Evolutionary conservation across 2,888 invertebrate species (phyloP), one percentile per base, ranked within the genome.

Genomic region (Branchellion lobata): DNA sequence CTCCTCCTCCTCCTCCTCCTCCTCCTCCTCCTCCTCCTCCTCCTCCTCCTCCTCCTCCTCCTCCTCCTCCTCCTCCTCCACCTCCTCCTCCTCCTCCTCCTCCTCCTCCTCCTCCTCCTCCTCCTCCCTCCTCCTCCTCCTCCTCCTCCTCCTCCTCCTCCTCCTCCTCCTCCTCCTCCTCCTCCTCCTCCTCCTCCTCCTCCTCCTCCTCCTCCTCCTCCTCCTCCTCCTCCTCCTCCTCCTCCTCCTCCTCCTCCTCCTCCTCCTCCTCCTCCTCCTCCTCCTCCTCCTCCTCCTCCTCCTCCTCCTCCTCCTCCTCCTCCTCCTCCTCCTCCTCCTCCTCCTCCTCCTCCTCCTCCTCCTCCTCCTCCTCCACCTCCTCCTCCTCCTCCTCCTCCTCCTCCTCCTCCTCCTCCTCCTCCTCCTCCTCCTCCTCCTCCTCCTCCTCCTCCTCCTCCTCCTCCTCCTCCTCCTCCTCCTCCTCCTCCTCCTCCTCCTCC

Each of bases 111-210:
- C 11, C 74, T 53, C 47, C 33, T 73, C 11, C 74, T 73, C 47
- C 74, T 73, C 14, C 36, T 40, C 18, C 36, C 74, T 73, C 14
- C 74, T 73, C 47, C 74, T 73, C 47, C 74, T 73, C 14, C 36
- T 40, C 47, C 36, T 21, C 47, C 36, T 21, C 18, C 74, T 73
- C 47, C 74, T 51, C 47, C 74, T 73, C 47, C 33, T 73, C 47
- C 36, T 18, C 14, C 36, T 18, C 47, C 27, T 68, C 18, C 69
- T 68, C 18, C 69, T 68, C 18, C 21, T 24, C 14, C 21, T 24
- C 14, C 21, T 18, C 18, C 18, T 18, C 18, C 69, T 68, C 18
- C 27, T 24, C 11, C 27, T 24, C 11, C 18, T 18, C 18, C 21
- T 21, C 21, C 27, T 68, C 18, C 69, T 24, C 11, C 21, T 18